phyloP scores from a whole-genome alignment of 2,797 vertebrate genomes.

The Hozukius guyotensis region DNA sequence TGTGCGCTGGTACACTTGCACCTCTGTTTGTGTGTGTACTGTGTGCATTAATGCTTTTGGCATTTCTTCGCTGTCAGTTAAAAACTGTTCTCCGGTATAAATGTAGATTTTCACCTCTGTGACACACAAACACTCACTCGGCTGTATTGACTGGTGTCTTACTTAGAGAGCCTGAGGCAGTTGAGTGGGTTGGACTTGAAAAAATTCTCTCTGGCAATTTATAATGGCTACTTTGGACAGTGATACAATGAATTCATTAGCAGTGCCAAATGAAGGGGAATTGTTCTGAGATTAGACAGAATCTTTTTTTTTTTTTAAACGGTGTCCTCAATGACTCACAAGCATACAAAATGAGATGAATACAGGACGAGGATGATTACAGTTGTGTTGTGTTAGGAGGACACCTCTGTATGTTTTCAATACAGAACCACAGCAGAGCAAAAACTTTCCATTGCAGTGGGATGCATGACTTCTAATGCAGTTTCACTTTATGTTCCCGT shows the following conservation, averaged over 20 bases:
- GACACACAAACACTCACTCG: conserved; percentile 65
- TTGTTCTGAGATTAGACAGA: conserved; percentile 39
- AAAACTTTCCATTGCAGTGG: not conserved
- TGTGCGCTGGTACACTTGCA: not conserved
- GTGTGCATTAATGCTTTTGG: conserved; percentile 58
- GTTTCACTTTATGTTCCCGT: too few relatives aligned
- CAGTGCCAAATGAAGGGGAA: conserved; percentile 50
- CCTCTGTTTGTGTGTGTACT: conserved; percentile 25
- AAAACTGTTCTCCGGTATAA: conserved; percentile 56
- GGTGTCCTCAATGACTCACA: conserved; percentile 11
- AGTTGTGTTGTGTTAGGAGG: not conserved
- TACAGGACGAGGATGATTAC: not conserved
- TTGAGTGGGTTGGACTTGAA: conserved; percentile 70
- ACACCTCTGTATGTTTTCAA: not conserved
- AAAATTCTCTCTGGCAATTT: conserved; percentile 61
- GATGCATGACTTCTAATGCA: too few relatives aligned
- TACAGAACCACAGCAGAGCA: not conserved
- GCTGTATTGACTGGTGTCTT: conserved; percentile 70
- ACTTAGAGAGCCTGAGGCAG: conserved; percentile 66
- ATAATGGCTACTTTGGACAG: conserved; percentile 54
- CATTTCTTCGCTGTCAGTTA: conserved; percentile 53
- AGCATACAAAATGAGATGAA: not conserved
- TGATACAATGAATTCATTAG: conserved; percentile 67
- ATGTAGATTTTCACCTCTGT: conserved; percentile 78
- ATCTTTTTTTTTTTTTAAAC: not conserved